Evolutionary conservation across 1,140 invertebrate genomes (phyloP).

Genomic region (Charaxes varanes): DNA sequence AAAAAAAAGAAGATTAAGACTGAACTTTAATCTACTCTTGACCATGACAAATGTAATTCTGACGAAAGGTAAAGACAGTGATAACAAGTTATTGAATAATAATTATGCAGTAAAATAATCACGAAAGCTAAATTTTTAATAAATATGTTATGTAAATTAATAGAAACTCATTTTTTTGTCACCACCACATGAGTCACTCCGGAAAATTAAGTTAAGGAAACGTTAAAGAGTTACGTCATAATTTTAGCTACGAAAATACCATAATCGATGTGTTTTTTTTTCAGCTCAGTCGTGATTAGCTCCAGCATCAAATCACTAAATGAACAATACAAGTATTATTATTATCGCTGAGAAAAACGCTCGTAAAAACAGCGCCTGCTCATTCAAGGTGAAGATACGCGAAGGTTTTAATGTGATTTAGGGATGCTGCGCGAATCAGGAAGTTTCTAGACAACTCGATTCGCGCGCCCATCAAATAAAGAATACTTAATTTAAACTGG

Average conservation of each 20-base stretch:
- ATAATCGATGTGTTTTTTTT: constrained; percentile 36
- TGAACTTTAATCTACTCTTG: too few species aligned
- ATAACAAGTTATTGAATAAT: too few species aligned
- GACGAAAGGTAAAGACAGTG: too few species aligned
- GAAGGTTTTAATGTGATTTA: constrained; percentile 46
- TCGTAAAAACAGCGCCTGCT: constrained; percentile 46
- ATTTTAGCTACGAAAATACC: constrained; percentile 38
- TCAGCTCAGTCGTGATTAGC: constrained; percentile 47
- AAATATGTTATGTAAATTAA: too few species aligned
- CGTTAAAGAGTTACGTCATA: constrained; percentile 36
- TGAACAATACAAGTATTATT: constrained; percentile 56
- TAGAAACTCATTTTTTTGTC: constrained; percentile 3
- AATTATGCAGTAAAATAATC: constrained; percentile 1
- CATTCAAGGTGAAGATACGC: constrained; percentile 60
- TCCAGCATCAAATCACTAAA: constrained; percentile 49
- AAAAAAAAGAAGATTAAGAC: too few species aligned
- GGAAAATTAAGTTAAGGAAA: constrained; percentile 35
- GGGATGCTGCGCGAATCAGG: constrained; percentile 49
- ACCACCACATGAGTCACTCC: constrained; percentile 7
- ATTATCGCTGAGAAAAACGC: constrained; percentile 50
- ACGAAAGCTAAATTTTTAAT: not conserved
- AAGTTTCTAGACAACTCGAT: constrained; percentile 41
- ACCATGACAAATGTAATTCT: too few species aligned
- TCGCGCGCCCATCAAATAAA: too few species aligned
- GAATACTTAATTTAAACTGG: too few species aligned